A percentile compares a stretch with the other conserved stretches of the same genome.
Conservation (phyloP, 2,113 vertebrate species). For the Oncorhynchus tshawytscha region DNA sequence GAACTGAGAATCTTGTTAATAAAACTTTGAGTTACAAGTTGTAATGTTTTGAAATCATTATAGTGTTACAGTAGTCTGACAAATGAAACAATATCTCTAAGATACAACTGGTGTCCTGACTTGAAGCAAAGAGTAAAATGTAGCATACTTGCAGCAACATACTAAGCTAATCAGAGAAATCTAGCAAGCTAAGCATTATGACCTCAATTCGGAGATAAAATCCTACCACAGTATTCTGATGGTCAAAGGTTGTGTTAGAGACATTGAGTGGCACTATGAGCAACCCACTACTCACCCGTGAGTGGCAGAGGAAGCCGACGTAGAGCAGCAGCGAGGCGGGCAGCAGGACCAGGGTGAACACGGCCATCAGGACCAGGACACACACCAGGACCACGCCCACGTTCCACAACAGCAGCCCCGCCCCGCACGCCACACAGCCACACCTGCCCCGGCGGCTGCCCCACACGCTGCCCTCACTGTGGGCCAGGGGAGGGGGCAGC, state of each 20-base stretch:
- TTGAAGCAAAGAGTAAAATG: too few species aligned
- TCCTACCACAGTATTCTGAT: neutral
- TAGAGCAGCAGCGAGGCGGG: constrained; percentile 80
- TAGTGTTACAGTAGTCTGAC: too few species aligned
- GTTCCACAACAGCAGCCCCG: constrained; percentile 79
- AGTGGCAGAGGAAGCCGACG: constrained; percentile 85
- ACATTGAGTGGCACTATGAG: neutral
- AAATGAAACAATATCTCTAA: too few species aligned
- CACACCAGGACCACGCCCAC: constrained; percentile 68
- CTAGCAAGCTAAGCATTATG: neutral
- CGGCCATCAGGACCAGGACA: constrained; percentile 66
- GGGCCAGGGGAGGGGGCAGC: constrained; percentile 71
- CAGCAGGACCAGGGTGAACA: constrained; percentile 77
- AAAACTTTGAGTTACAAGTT: too few species aligned
- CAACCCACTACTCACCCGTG: constrained; percentile 73
- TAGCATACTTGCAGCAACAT: too few species aligned
- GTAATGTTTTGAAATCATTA: too few species aligned
- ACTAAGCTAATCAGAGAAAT: neutral
- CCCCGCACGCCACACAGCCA: constrained; percentile 80
- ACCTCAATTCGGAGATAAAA: neutral
- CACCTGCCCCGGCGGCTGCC: constrained; percentile 73
- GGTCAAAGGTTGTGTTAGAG: too few species aligned
- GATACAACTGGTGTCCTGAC: too few species aligned
- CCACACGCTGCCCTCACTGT: constrained; percentile 61
- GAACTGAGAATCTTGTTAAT: too few species aligned